These are phyloP conservation scores for Actinopyga echinites DNA, from an alignment of 53 echinoderm and acorn worm species.

Conservation along the genomic window DNA sequence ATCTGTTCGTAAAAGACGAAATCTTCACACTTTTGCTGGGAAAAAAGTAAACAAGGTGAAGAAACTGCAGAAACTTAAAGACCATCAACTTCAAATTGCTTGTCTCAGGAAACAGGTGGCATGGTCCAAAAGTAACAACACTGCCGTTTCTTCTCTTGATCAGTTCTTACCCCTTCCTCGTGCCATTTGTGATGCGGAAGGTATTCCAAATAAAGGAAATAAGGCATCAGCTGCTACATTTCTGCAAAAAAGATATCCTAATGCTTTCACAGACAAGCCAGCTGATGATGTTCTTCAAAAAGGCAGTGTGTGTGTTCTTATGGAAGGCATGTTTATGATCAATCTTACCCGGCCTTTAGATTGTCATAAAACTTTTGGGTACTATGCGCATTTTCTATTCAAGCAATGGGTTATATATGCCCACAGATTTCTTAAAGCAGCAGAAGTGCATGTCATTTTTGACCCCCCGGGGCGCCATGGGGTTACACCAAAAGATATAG, in stretches of 20 bases:
- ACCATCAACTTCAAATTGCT: conserved; percentile 14
- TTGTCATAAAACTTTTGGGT: too few relatives aligned
- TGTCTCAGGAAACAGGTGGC: conserved; percentile 21
- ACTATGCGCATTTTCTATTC: conserved; percentile 39
- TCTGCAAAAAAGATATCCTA: neutral
- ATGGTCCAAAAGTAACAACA: conserved; percentile 3
- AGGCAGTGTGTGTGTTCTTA: too few relatives aligned
- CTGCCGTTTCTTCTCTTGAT: conserved; percentile 1
- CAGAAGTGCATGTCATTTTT: conserved; percentile 54
- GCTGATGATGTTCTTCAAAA: too few relatives aligned
- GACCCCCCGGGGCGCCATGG: conserved; percentile 54
- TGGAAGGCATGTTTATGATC: too few relatives aligned
- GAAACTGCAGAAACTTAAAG: too few relatives aligned
- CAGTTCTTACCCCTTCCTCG: neutral
- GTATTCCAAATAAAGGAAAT: neutral
- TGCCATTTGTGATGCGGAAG: too few relatives aligned
- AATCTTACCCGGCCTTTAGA: conserved; percentile 44
- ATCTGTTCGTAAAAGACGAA: too few relatives aligned
- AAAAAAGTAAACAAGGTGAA: too few relatives aligned
- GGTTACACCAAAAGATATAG: too few relatives aligned
- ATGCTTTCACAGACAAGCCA: neutral
- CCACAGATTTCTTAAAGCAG: conserved; percentile 10
- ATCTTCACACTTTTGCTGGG: too few relatives aligned
- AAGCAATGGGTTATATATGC: conserved; percentile 39
- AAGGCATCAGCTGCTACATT: too few relatives aligned